A percentile compares a stretch with the other conserved stretches of the same genome.
Conservation (phyloP, 2,888 invertebrate species). For the Sinhomidia bicolor region DNA sequence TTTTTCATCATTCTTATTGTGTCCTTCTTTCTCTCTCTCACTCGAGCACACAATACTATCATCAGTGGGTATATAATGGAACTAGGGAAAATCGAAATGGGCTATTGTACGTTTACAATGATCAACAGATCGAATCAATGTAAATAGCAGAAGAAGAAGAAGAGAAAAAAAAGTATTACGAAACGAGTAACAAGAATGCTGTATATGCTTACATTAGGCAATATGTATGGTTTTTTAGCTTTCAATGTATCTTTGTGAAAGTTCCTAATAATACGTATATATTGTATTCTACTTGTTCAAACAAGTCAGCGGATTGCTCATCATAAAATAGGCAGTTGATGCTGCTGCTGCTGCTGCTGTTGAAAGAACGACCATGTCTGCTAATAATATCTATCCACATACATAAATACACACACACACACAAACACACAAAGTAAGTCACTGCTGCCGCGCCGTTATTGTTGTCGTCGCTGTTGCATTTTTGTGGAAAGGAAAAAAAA, state of each 20-base stretch:
- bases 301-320: background rate
- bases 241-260: too few relatives aligned
- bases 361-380: background rate
- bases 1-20: background rate
- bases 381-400: background rate
- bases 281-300: background rate
- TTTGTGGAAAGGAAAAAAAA: background rate
- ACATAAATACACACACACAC: background rate
- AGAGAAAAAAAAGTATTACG: background rate
- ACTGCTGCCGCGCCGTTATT: too few relatives aligned
- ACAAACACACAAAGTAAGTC: background rate
- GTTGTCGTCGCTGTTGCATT: slow-evolving; percentile 1
- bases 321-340: background rate
- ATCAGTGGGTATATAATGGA: too few relatives aligned
- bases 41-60: background rate
- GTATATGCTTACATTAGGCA: too few relatives aligned
- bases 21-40: slow-evolving; percentile 51
- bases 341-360: too few relatives aligned
- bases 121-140: slow-evolving; percentile 12
- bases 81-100: background rate
- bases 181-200: too few relatives aligned
- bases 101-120: background rate
- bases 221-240: too few relatives aligned
- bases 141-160: background rate
- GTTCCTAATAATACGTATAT: too few relatives aligned